Conservation (phyloP, 2,113 vertebrate species). For the Mastomys coucha region DNA sequence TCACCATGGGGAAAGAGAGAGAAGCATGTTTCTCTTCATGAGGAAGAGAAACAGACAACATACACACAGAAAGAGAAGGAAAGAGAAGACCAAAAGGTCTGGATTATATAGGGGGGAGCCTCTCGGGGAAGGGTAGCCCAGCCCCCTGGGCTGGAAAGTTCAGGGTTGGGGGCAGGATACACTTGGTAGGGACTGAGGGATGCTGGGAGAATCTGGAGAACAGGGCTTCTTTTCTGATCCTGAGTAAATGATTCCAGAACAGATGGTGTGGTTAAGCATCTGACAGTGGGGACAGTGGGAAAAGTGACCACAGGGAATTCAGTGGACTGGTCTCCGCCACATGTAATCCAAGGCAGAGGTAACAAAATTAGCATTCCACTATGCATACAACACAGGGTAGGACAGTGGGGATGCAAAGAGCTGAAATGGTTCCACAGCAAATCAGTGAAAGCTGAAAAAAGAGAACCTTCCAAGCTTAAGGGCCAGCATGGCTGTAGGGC, state of each 20-base stretch:
- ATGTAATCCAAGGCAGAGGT: neutral
- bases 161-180: too few relatives aligned
- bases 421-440: neutral
- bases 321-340: neutral
- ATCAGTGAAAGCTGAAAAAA: neutral
- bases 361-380: neutral
- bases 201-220: too few relatives aligned
- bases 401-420: neutral
- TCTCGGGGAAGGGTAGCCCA: too few relatives aligned
- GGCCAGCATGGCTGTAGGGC: neutral
- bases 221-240: neutral
- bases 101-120: too few relatives aligned
- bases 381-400: neutral
- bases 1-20: too few relatives aligned
- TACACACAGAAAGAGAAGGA: too few relatives aligned
- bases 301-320: neutral
- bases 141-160: too few relatives aligned
- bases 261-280: conserved; percentile 15
- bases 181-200: too few relatives aligned
- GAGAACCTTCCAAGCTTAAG: neutral
- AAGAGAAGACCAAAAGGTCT: too few relatives aligned
- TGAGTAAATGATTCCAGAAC: neutral
- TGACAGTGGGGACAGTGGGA: neutral
- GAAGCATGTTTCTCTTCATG: too few relatives aligned
- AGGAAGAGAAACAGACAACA: too few relatives aligned